These are phyloP conservation scores for Coelopa frigida DNA, from an alignment of 1,140 invertebrate species.

Conservation along the genomic window DNA sequence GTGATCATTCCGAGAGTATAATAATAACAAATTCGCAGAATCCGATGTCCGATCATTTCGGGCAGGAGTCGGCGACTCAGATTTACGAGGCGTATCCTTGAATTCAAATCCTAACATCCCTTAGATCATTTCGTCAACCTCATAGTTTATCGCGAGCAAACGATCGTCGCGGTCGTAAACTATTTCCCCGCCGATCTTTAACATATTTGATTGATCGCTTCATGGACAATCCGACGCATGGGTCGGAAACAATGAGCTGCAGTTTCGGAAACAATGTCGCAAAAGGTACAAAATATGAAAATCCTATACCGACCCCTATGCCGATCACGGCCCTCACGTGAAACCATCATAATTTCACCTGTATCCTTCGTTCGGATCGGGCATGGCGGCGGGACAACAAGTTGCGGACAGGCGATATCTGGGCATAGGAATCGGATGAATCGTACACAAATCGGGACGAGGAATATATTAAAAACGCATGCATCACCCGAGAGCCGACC, in stretches of 20 bases:
- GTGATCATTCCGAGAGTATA: no score
- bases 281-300: background rate
- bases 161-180: slow-evolving; percentile 8
- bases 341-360: slow-evolving; percentile 12
- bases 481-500: background rate
- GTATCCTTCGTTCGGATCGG: background rate
- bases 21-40: no score
- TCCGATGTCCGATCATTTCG: no score
- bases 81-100: slow-evolving; percentile 9
- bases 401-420: no score
- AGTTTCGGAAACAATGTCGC: background rate
- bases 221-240: background rate
- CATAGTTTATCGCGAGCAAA: background rate
- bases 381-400: no score
- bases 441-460: slow-evolving; percentile 9
- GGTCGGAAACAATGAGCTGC: background rate
- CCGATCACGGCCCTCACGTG: background rate
- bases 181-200: slow-evolving; percentile 9
- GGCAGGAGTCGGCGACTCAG: no score
- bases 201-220: slow-evolving; percentile 13
- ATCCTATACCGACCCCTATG: background rate
- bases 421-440: slow-evolving; percentile 11
- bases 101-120: slow-evolving; percentile 12
- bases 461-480: background rate
- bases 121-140: slow-evolving; percentile 8